Evolutionary conservation across 2,113 vertebrate species (phyloP).

Genomic region (Monarcha castaneiventris): DNA sequence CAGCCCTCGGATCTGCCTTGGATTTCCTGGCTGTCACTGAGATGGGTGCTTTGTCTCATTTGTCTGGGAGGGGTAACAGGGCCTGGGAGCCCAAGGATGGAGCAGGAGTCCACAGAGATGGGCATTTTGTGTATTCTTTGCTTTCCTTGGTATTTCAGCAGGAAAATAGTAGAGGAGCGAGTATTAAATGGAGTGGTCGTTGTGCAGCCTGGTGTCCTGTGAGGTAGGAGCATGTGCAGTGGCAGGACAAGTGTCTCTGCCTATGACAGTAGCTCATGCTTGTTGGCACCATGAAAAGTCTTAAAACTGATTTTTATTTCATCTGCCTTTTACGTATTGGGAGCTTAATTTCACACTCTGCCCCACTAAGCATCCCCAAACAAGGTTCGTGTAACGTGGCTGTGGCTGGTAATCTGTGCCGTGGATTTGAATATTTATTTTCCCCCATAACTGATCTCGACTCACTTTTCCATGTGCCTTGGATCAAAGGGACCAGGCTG

Average conservation of each 20-base stretch:
- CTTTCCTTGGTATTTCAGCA: background rate
- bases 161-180: background rate
- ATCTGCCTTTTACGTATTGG: background rate
- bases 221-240: background rate
- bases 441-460: background rate
- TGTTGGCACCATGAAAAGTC: background rate
- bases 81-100: background rate
- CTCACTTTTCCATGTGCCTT: background rate
- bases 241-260: background rate
- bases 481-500: background rate
- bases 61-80: background rate
- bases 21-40: background rate
- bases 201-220: background rate
- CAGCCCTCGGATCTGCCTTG: background rate
- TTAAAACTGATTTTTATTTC: background rate
- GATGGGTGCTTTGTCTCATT: background rate
- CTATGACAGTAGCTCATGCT: background rate
- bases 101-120: background rate
- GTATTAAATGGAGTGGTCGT: background rate
- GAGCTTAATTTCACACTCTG: background rate
- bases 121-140: background rate
- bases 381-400: fast-evolving
- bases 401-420: background rate
- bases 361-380: background rate
- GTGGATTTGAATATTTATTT: background rate